These are phyloP conservation scores for Probosciger aterrimus DNA, from an alignment of 2,113 vertebrate species.

Conservation along the genomic window DNA sequence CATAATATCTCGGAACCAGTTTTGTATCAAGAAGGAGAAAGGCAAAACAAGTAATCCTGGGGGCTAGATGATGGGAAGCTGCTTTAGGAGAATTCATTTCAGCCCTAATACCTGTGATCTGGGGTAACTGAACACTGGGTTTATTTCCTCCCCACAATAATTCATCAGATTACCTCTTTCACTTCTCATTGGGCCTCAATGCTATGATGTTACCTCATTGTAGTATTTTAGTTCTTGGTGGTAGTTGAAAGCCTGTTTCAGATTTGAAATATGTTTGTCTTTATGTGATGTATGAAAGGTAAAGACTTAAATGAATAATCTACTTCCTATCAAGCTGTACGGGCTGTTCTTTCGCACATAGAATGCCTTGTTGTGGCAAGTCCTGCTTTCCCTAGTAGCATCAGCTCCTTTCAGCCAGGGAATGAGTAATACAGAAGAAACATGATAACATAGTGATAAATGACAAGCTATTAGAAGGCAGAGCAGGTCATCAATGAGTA, in stretches of 20 bases:
- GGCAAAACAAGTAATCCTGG: neutral
- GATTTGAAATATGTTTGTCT: accelerated
- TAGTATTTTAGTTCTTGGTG: neutral
- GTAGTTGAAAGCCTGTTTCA: neutral
- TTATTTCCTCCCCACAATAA: neutral
- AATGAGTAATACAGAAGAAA: neutral
- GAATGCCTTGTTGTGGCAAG: neutral
- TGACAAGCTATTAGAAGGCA: neutral
- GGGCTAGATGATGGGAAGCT: neutral
- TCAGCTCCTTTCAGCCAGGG: neutral
- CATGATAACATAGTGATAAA: accelerated
- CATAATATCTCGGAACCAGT: neutral
- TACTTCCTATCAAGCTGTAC: neutral
- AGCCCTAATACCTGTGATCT: neutral
- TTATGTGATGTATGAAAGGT: accelerated
- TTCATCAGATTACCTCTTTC: neutral
- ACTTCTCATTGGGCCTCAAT: neutral
- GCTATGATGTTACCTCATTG: neutral
- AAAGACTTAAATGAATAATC: accelerated
- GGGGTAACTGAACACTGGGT: neutral
- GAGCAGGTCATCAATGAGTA: accelerated
- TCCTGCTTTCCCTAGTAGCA: neutral
- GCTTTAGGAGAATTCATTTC: neutral
- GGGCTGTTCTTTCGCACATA: accelerated
- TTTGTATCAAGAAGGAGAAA: neutral